Evolutionary conservation across 2,797 vertebrate genomes (phyloP).

Genomic region (Paguma larvata): DNA sequence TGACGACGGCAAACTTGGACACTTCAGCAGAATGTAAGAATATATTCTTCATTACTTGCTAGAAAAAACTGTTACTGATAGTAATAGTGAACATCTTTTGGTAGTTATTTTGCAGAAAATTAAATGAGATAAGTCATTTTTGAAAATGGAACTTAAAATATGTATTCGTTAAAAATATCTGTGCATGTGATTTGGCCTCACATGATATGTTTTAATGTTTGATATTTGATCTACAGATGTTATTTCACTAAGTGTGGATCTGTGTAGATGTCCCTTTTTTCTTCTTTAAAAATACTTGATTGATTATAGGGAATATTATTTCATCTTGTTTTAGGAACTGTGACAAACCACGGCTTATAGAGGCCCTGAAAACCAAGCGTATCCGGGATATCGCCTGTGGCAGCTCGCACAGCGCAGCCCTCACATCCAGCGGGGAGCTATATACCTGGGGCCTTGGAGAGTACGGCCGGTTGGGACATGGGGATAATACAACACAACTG

Average conservation of each 20-base stretch:
- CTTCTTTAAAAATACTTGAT: neutral
- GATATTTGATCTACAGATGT: neutral
- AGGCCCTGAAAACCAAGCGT: slow-evolving; percentile 97
- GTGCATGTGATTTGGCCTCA: neutral
- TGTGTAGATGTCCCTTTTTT: neutral
- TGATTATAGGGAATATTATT: neutral
- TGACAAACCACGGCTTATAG: slow-evolving; percentile 98
- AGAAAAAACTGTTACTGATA: neutral
- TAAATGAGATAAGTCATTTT: neutral
- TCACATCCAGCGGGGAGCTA: slow-evolving; percentile 98
- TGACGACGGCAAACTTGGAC: slow-evolving; percentile 98
- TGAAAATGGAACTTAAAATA: neutral
- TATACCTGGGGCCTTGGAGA: slow-evolving; percentile 99
- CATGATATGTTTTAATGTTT: neutral
- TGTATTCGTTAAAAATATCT: neutral
- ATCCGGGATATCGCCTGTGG: slow-evolving; percentile 99
- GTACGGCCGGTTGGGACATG: slow-evolving; percentile 97
- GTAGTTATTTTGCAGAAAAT: slow-evolving; percentile 1
- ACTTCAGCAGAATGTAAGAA: slow-evolving; percentile 98
- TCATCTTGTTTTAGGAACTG: slow-evolving; percentile 93
- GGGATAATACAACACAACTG: slow-evolving; percentile 98
- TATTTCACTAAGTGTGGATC: neutral
- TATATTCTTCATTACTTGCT: neutral
- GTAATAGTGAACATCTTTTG: neutral
- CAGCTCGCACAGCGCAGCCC: slow-evolving; percentile 98